Percentiles rank a stretch among this genome's conserved stretches.
Evolutionary conservation across 30 jellyfish, hydroid and myxozoan genomes (phyloP).

Genomic region (Hydractinia symbiolongicarpus): DNA sequence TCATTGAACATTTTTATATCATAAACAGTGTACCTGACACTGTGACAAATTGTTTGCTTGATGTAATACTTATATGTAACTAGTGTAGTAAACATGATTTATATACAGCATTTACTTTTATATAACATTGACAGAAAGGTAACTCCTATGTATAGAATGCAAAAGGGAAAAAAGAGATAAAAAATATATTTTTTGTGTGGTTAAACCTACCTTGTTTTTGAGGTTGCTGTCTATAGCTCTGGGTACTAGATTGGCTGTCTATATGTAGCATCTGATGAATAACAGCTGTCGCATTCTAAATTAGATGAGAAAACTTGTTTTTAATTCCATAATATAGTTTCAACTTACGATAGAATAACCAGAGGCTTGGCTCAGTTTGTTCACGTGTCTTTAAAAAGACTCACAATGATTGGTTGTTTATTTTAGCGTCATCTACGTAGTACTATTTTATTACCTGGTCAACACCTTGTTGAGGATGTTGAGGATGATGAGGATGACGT

Average conservation of each 20-base stretch:
- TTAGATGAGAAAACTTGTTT: not conserved
- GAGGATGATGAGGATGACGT: not conserved
- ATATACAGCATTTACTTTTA: too few relatives aligned
- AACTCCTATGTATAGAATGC: not conserved
- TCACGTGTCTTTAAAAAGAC: too few relatives aligned
- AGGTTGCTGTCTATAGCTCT: not conserved
- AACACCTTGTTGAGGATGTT: not conserved
- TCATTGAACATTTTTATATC: too few relatives aligned
- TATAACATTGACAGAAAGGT: not conserved
- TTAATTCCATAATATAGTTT: too few relatives aligned
- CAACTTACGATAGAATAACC: too few relatives aligned
- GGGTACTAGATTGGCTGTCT: not conserved
- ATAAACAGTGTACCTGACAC: too few relatives aligned
- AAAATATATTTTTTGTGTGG: not conserved
- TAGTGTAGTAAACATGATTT: too few relatives aligned
- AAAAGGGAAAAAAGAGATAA: not conserved
- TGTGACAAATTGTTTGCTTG: too few relatives aligned
- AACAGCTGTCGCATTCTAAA: constrained; percentile 19
- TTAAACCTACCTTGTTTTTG: not conserved
- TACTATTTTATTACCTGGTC: constrained; percentile 9
- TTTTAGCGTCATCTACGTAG: not conserved
- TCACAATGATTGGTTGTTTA: too few relatives aligned
- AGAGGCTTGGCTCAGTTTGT: too few relatives aligned
- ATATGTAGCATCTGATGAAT: constrained; percentile 4
- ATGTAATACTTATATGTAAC: too few relatives aligned